phyloP scores from a whole-genome alignment of 2,113 vertebrate species.

The Rissa tridactyla region DNA sequence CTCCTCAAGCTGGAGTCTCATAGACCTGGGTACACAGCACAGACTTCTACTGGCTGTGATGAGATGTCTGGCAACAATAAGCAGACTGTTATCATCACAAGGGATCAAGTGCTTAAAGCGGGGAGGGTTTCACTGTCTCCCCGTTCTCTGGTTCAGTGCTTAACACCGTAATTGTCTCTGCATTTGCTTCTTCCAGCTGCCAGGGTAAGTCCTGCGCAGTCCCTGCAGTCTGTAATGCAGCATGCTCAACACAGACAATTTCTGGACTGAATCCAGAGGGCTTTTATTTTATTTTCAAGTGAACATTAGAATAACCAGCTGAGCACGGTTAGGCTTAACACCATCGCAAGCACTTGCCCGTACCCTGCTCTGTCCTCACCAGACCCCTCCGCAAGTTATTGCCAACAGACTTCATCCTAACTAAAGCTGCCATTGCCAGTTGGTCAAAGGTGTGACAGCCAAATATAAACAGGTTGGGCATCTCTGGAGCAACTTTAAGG shows the following conservation, averaged over 20 bases:
- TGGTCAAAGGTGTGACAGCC: neutral
- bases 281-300: conserved; percentile 18
- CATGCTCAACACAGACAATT: conserved; percentile 12
- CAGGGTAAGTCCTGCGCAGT: neutral
- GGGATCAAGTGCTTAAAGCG: neutral
- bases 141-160: conserved; percentile 28
- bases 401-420: neutral
- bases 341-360: neutral
- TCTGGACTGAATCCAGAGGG: conserved; percentile 23
- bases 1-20: neutral
- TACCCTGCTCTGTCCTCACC: neutral
- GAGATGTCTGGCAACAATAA: conserved; percentile 19
- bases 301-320: neutral
- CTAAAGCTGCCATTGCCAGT: neutral
- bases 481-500: neutral
- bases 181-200: conserved; percentile 44
- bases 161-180: conserved; percentile 12
- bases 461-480: neutral
- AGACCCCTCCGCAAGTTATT: neutral
- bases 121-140: conserved; percentile 33
- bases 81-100: conserved; percentile 41
- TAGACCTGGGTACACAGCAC: neutral
- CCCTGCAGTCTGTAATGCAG: conserved; percentile 14
- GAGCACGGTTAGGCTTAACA: neutral
- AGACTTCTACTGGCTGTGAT: conserved; percentile 35